Evolutionary conservation across 2,888 invertebrate species (phyloP), one percentile per base, ranked within the genome.

Genomic region (Aquatica leii): DNA sequence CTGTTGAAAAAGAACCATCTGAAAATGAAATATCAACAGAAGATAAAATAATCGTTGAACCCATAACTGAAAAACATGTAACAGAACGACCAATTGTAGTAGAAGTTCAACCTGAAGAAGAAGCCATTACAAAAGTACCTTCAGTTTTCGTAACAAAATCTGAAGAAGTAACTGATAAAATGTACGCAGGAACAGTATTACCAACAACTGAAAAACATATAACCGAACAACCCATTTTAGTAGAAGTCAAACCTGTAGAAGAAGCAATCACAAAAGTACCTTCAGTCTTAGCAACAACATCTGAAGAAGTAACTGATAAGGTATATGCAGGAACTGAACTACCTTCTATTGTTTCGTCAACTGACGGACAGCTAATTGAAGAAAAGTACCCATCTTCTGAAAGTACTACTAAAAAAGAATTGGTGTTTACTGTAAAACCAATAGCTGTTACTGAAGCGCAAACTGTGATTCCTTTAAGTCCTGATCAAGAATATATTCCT

Each of bases 181-280:
- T 35, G 35, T 12, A 21, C 11, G 35, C 55, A 11, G 59, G 55
- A 12, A 63, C 63, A 2, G 59, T 54, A n/a, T 20, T 41, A 15
- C 50, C 55, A 12, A n/a, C n/a, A n/a, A n/a, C n/a, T n/a, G n/a
- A n/a, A n/a, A n/a, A n/a, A n/a, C 46, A 56, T 21, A 14, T 31
- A 12, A 56, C 31, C 15, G n/a, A 41, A 37, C 15, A 12, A 15
- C 35, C 34, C 9, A 15, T 49, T 58, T 21, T 40, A 21, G 59
- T 59, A 12, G 59, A 63, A 17, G 50, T 55, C 34, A 48, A 5
- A 15, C 50, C 63, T 0, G 48, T 43, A 41, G 35, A 41, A 17
- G 55, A 59, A 59, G 41, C 18, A 11, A 34, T 54, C 21, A 59
- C 59, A 5, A 59, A 63, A 43, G 54, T 59, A 21, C 58, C 63